A percentile compares a stretch with the other conserved stretches of the same genome.
These are phyloP conservation scores for Oscheius sp. DNA, from an alignment of 2,888 invertebrate species.

Conservation along the genomic window DNA sequence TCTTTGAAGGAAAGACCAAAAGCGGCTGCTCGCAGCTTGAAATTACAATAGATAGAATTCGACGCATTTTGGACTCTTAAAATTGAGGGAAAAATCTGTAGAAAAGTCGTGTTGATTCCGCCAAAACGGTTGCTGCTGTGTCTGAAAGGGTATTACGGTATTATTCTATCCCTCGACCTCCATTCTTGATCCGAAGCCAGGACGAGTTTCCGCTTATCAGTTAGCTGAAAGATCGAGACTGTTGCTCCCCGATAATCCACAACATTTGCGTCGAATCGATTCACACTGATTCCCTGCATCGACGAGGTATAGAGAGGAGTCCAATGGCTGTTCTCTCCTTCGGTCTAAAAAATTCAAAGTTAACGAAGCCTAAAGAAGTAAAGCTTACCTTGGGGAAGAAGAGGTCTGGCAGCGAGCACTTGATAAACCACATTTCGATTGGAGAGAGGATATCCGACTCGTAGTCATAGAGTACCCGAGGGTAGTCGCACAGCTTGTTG, in stretches of 20 bases:
- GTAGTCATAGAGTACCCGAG: constrained; percentile 29
- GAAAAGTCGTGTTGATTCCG: constrained; percentile 37
- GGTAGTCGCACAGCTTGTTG: constrained; percentile 20
- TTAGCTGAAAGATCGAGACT: constrained; percentile 52
- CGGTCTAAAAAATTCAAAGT: neutral
- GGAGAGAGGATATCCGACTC: constrained; percentile 60
- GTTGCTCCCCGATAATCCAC: constrained; percentile 65
- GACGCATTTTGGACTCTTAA: constrained; percentile 32
- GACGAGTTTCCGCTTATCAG: constrained; percentile 42
- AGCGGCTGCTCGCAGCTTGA: constrained; percentile 47
- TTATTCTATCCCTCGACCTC: constrained; percentile 42
- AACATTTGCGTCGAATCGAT: constrained; percentile 66
- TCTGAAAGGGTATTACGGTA: constrained; percentile 21
- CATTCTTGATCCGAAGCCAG: constrained; percentile 63
- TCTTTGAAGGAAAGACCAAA: constrained; percentile 47
- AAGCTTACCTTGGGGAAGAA: constrained; percentile 47
- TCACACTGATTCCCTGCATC: constrained; percentile 61
- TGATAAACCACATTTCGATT: constrained; percentile 59
- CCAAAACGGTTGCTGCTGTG: constrained; percentile 44
- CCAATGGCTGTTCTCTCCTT: constrained; percentile 39
- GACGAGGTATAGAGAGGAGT: constrained; percentile 57
- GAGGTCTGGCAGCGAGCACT: constrained; percentile 50
- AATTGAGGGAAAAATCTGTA: constrained; percentile 36
- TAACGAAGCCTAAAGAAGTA: neutral
- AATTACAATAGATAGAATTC: constrained; percentile 49